Evolutionary conservation across 2,113 vertebrate genomes (phyloP), one percentile per base, ranked within the genome.

Genomic region (Cephalopholis sonnerati): DNA sequence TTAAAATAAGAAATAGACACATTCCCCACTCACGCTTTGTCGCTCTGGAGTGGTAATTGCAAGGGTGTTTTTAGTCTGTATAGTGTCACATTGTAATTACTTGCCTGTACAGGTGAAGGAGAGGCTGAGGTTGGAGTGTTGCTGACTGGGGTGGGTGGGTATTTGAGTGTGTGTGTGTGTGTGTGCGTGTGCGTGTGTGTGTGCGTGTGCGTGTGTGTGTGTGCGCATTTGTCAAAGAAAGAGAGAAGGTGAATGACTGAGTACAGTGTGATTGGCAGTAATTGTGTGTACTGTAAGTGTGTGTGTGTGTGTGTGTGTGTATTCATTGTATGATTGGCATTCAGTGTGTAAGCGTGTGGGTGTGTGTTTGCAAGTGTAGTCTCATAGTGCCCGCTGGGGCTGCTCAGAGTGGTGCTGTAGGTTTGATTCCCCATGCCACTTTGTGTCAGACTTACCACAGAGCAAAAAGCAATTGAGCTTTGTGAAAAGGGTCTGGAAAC

Each of bases 371-470:
- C 10, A 77, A 87, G 79, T 48, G 53, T 59, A 17, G 54, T 32
- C 66, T 71, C 71, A 44, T 12, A 16, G 18, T 29, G 81, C 90
- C 89, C 4, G 82, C 92, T 89, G 89, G 53, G 85, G 82, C 76
- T 54, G 90, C 91, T 89, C 75, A 25, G 75, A 77, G 81, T 85
- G 84, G 55, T 74, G 13, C 80, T 64, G 85, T 27, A 57, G 81
- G 90, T 91, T 86, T 91, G 92, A 91, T 89, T 93, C 87, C 83
- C 58, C 20, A 85, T 57, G 25, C 86, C 90, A 92, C 89, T 92
- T 91, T 94, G 81, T 93, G 92, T 92, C 91, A 93, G 91, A 85
- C 87, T 77, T 79, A 84, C 90, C 87, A 11, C 89, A 46, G 93
- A 74, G 93, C 83, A 77, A 81, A 89, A 91, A 90, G 88, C 87